Evolutionary conservation across 1,140 invertebrate genomes (phyloP).

Genomic region (Listronotus bonariensis): DNA sequence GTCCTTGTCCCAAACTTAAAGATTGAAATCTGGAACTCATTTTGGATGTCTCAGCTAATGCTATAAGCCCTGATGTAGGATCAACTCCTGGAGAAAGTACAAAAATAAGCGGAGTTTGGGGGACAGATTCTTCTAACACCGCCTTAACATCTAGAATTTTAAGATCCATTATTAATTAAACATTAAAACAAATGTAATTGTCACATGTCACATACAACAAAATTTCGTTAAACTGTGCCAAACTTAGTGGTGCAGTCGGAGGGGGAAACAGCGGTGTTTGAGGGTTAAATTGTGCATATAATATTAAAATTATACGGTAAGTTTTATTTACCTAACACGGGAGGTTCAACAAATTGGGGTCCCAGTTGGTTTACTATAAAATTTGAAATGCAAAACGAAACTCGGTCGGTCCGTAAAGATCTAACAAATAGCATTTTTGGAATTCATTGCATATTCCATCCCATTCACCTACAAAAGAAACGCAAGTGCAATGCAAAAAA

Average conservation of each 20-base stretch:
- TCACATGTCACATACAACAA: too few relatives aligned
- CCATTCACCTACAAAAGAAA: slow-evolving; percentile 68
- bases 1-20: slow-evolving; percentile 88
- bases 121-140: slow-evolving; percentile 65
- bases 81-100: slow-evolving; percentile 91
- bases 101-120: slow-evolving; percentile 84
- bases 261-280: too few relatives aligned
- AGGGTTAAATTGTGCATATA: too few relatives aligned
- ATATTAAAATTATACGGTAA: too few relatives aligned
- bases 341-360: slow-evolving; percentile 79
- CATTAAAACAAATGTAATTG: too few relatives aligned
- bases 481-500: too few relatives aligned
- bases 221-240: background rate
- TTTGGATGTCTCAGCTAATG: slow-evolving; percentile 68
- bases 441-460: slow-evolving; percentile 79
- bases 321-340: slow-evolving; percentile 57
- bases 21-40: slow-evolving; percentile 74
- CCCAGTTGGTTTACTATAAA: slow-evolving; percentile 85
- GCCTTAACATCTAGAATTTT: slow-evolving; percentile 67
- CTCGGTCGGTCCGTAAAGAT: slow-evolving; percentile 80
- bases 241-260: background rate
- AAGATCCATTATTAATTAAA: background rate
- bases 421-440: slow-evolving; percentile 83
- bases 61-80: slow-evolving; percentile 72
- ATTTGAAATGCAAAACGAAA: slow-evolving; percentile 77